A percentile compares a stretch with the other conserved stretches of the same genome.
phyloP scores from a whole-genome alignment of 2,888 invertebrate genomes.

The Drosophila recens region DNA sequence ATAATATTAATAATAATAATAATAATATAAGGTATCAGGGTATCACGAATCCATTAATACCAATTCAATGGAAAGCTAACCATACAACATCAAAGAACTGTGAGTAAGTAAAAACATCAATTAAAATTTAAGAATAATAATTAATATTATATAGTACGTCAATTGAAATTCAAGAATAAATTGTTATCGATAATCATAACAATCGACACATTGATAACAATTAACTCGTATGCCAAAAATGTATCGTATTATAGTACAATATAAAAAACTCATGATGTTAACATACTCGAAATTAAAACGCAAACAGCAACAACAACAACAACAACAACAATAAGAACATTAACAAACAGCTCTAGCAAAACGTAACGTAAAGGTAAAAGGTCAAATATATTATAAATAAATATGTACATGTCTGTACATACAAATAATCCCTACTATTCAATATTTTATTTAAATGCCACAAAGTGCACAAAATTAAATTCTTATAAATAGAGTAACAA shows the following conservation, averaged over 20 bases:
- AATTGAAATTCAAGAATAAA: background rate
- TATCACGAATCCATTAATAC: background rate
- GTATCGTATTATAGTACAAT: background rate
- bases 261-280: slow-evolving; percentile 5
- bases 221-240: slow-evolving; percentile 1
- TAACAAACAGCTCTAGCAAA: slow-evolving; percentile 15
- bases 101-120: slow-evolving; percentile 5
- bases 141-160: background rate
- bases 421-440: background rate
- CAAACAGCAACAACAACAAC: slow-evolving; percentile 18
- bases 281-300: slow-evolving; percentile 19
- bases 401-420: background rate
- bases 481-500: background rate
- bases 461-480: slow-evolving; percentile 8
- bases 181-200: slow-evolving; percentile 3
- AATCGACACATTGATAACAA: slow-evolving; percentile 8
- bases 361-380: background rate
- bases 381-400: background rate
- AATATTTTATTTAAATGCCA: background rate
- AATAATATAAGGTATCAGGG: background rate
- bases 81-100: slow-evolving; percentile 13
- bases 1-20: background rate
- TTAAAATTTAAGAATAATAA: slow-evolving; percentile 1
- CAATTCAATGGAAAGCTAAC: slow-evolving; percentile 4
- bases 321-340: slow-evolving; percentile 27